Conservation (phyloP, 2,113 vertebrate genomes). For the Prolemur simus region DNA sequence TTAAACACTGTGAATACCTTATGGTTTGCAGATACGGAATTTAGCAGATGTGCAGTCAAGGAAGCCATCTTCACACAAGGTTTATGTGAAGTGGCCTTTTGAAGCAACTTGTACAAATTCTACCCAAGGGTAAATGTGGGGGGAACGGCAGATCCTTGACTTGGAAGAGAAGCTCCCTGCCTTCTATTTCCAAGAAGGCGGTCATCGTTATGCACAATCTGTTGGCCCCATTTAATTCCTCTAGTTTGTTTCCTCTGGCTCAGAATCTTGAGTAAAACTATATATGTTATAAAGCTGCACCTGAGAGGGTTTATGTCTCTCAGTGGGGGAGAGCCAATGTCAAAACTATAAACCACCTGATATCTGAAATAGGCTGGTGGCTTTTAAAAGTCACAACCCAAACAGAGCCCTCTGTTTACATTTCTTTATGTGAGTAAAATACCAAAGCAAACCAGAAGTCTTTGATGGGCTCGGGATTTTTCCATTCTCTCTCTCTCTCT, state of each 20-base stretch:
- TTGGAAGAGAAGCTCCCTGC: background rate
- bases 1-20: background rate
- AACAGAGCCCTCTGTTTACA: slow-evolving; percentile 68
- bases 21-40: background rate
- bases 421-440: slow-evolving; percentile 68
- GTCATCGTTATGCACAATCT: background rate
- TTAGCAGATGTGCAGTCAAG: slow-evolving; percentile 14
- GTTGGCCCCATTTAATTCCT: background rate
- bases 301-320: slow-evolving; percentile 45
- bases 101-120: background rate
- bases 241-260: background rate
- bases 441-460: slow-evolving; percentile 51
- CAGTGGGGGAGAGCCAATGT: background rate
- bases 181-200: background rate
- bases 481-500: background rate
- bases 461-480: slow-evolving; percentile 64
- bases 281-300: background rate
- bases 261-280: background rate
- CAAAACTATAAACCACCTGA: slow-evolving; percentile 37
- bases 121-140: background rate
- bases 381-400: slow-evolving; percentile 58
- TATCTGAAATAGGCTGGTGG: slow-evolving; percentile 60
- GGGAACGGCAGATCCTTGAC: accelerated
- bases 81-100: background rate
- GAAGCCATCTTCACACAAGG: background rate